Conservation (phyloP, 2,113 vertebrate genomes). For the Calcarius ornatus region DNA sequence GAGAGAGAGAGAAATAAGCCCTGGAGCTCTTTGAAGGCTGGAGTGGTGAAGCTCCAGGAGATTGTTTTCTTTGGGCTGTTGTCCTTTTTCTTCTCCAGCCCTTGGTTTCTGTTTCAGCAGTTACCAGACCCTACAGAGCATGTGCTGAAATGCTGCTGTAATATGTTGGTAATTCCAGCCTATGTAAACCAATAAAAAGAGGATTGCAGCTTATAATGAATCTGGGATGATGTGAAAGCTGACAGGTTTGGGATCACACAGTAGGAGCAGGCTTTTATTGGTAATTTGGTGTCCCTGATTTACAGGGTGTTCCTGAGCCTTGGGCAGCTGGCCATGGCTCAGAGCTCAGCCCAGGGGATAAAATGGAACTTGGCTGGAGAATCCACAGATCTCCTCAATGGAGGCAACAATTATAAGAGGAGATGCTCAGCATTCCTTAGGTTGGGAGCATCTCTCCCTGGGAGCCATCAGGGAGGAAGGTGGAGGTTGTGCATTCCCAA, state of each 20-base stretch:
- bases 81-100: neutral
- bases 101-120: constrained; percentile 42
- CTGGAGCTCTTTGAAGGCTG: neutral
- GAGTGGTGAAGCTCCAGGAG: neutral
- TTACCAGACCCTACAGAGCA: constrained; percentile 34
- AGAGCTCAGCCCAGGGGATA: constrained; percentile 49
- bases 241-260: constrained; percentile 70
- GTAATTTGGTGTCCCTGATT: constrained; percentile 72
- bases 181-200: constrained; percentile 70
- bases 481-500: neutral
- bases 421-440: neutral
- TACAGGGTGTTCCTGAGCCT: constrained; percentile 62
- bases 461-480: neutral
- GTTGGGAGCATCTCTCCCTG: neutral
- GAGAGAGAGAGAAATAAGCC: neutral
- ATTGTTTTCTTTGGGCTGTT: constrained; percentile 49
- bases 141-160: constrained; percentile 52
- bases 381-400: constrained; percentile 19
- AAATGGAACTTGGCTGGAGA: constrained; percentile 41
- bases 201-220: constrained; percentile 64
- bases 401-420: neutral
- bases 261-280: constrained; percentile 67
- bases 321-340: constrained; percentile 60
- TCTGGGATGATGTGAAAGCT: constrained; percentile 60
- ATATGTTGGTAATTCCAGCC: constrained; percentile 66